A percentile compares a stretch with the other conserved stretches of the same genome.
These are phyloP conservation scores for Pelmatolapia mariae DNA, from an alignment of 2,113 vertebrate species.

Conservation along the genomic window DNA sequence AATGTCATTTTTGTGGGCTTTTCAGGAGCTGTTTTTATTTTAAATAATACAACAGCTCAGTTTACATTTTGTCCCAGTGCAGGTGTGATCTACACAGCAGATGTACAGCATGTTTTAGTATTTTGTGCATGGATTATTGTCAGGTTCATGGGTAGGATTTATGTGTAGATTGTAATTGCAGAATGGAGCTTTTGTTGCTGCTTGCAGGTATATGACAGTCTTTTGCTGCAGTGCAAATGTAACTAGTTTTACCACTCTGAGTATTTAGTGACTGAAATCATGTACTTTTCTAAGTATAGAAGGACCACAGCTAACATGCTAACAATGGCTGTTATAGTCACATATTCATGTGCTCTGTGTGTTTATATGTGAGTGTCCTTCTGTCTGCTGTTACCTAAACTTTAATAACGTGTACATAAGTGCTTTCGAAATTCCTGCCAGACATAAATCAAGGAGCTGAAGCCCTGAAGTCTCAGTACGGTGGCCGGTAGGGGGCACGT, in stretches of 20 bases:
- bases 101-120: not conserved
- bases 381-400: not conserved
- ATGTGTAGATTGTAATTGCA: not conserved
- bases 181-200: not conserved
- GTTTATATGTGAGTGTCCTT: not conserved
- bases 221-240: not conserved
- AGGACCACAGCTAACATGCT: not conserved
- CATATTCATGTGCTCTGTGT: not conserved
- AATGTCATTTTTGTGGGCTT: not conserved
- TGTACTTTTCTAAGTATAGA: not conserved
- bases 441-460: not conserved
- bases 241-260: not conserved
- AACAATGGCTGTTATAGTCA: not conserved
- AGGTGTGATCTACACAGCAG: not conserved
- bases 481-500: not conserved
- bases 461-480: not conserved
- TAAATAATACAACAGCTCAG: not conserved
- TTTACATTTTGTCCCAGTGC: not conserved
- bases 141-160: not conserved
- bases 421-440: not conserved
- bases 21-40: not conserved
- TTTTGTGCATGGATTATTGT: not conserved
- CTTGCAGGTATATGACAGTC: not conserved
- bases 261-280: not conserved
- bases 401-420: not conserved